These are phyloP conservation scores for Meiosimyza decipiens DNA, from an alignment of 2,888 invertebrate species.

Conservation along the genomic window DNA sequence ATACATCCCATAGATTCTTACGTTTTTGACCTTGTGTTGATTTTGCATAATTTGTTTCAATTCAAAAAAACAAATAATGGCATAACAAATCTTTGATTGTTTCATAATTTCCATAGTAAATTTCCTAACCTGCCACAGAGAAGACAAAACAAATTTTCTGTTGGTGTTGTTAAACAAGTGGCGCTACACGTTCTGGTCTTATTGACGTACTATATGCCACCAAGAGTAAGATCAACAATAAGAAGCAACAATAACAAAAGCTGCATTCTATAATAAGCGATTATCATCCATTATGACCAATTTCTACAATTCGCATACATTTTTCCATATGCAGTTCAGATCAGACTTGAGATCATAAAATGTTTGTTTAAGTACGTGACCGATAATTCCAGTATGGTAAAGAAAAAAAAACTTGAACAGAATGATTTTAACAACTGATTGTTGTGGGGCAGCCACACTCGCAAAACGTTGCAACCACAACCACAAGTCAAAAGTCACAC, in stretches of 20 bases:
- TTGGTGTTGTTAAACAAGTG: conserved; percentile 48
- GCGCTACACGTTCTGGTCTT: conserved; percentile 49
- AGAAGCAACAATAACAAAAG: conserved; percentile 9
- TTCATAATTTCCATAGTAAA: conserved; percentile 58
- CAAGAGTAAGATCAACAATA: conserved; percentile 24
- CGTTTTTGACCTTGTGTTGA: no score
- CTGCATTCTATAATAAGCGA: conserved; percentile 53
- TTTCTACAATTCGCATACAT: conserved; percentile 46
- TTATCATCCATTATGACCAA: conserved; percentile 64
- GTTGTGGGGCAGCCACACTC: not conserved
- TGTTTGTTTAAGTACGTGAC: conserved; percentile 67
- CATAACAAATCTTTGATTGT: conserved; percentile 58
- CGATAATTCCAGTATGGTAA: conserved; percentile 51
- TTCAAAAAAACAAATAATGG: conserved; percentile 1
- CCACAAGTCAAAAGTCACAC: conserved; percentile 28
- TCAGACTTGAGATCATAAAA: conserved; percentile 55
- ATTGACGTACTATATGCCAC: conserved; percentile 27
- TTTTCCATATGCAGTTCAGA: not conserved
- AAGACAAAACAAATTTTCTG: not conserved
- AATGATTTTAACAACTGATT: not conserved
- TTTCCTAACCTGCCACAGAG: conserved; percentile 30
- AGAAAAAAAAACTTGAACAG: no score
- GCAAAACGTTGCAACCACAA: not conserved
- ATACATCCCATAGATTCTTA: no score
- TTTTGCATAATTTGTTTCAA: conserved; percentile 15